phyloP scores from a whole-genome alignment of 1,140 invertebrate species.

The Nasonia longicornis region DNA sequence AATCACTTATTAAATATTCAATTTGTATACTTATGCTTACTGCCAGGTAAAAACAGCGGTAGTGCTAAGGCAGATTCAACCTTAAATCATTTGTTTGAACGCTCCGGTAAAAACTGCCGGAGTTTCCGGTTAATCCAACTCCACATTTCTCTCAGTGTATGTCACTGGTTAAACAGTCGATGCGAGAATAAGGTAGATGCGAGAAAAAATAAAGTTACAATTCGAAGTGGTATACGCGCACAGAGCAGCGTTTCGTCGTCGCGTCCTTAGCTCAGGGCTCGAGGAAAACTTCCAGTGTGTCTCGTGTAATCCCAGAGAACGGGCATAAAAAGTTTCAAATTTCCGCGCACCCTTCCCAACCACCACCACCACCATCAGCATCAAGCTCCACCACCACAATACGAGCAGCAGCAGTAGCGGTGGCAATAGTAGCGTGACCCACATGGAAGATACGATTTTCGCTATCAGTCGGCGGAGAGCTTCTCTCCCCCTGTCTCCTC shows the following conservation, averaged over 20 bases:
- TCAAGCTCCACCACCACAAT: not conserved
- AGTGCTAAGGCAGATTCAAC: no score
- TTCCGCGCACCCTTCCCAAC: not conserved
- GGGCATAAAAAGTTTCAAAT: slow-evolving; percentile 39
- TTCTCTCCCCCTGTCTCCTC: not conserved
- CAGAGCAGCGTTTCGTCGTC: not conserved
- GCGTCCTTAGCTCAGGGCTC: not conserved
- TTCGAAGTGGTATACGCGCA: not conserved
- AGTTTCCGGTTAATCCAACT: no score
- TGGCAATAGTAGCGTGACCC: slow-evolving; percentile 42
- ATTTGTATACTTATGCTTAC: no score
- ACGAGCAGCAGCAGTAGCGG: not conserved
- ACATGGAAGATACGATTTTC: slow-evolving; percentile 54
- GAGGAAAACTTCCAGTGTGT: not conserved
- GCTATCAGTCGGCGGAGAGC: not conserved
- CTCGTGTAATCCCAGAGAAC: slow-evolving; percentile 1
- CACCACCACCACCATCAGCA: not conserved
- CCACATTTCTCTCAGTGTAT: no score
- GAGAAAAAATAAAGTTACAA: not conserved
- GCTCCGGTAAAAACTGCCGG: no score
- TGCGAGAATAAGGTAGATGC: no score
- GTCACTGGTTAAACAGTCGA: no score
- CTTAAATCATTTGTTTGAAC: no score
- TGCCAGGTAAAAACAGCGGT: no score
- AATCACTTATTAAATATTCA: no score